Evolutionary conservation across 2,888 invertebrate species (phyloP).

Genomic region (Pterostichus niger): DNA sequence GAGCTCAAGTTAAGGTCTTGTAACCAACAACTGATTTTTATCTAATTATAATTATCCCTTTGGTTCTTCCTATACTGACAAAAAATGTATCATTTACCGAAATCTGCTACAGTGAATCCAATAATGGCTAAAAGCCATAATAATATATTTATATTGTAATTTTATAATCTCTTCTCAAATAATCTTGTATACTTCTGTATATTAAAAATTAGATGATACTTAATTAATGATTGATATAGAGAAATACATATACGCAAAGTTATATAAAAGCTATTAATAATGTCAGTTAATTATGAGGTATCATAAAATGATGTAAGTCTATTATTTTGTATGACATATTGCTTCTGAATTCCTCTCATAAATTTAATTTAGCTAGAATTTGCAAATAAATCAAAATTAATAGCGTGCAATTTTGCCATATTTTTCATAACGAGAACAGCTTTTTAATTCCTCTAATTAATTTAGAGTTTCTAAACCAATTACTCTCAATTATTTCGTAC

Average conservation of each 20-base stretch:
- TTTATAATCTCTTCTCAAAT: no score
- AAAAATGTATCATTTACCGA: no score
- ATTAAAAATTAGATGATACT: neutral
- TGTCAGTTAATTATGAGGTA: neutral
- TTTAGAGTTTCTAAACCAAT: neutral
- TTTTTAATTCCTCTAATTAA: no score
- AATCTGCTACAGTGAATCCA: no score
- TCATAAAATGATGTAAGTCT: neutral
- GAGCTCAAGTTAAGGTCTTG: no score
- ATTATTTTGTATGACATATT: neutral
- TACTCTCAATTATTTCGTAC: neutral
- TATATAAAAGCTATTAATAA: slow-evolving; percentile 1
- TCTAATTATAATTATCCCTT: no score
- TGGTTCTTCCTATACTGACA: no score
- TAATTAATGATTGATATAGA: neutral
- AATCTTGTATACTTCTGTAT: no score
- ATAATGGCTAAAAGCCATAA: no score
- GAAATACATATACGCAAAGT: neutral
- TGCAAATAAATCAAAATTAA: slow-evolving; percentile 1
- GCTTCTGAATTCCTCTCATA: neutral
- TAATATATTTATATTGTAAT: no score
- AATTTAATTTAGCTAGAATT: neutral
- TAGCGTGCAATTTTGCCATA: neutral
- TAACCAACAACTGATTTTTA: no score
- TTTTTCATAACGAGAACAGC: no score